Conservation (phyloP, 2,113 vertebrate genomes). For the Clinocottus analis region DNA sequence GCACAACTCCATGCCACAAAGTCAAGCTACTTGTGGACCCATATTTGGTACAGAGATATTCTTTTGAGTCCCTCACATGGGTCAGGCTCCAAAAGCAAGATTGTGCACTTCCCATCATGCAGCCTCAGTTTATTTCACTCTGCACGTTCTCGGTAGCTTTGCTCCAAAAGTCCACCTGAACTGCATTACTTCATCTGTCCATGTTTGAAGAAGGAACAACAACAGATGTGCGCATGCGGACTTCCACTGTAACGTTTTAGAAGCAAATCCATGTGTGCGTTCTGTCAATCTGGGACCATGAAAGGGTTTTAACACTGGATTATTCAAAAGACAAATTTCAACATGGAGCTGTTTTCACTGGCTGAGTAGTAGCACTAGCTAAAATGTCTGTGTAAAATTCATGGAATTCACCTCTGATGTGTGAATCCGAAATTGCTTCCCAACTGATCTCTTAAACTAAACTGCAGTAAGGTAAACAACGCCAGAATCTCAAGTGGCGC, state of each 20-base stretch:
- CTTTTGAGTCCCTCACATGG: too few relatives aligned
- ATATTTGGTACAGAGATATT: neutral
- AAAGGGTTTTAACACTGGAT: too few relatives aligned
- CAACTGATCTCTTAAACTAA: slow-evolving; percentile 1
- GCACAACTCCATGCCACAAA: neutral
- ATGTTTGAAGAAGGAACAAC: neutral
- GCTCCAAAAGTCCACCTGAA: neutral
- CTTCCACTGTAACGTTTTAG: too few relatives aligned
- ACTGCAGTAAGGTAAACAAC: neutral
- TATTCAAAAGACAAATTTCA: too few relatives aligned
- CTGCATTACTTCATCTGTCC: too few relatives aligned
- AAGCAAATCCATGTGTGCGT: too few relatives aligned
- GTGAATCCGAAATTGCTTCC: neutral
- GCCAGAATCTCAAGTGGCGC: neutral
- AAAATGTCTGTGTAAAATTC: neutral
- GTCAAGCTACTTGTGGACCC: neutral
- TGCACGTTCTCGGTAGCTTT: neutral
- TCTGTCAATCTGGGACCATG: too few relatives aligned
- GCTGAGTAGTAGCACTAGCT: neutral
- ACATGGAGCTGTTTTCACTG: neutral
- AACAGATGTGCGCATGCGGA: too few relatives aligned
- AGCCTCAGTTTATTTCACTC: neutral
- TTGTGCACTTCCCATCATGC: neutral
- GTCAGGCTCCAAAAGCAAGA: neutral
- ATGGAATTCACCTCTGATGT: neutral